phyloP scores from a whole-genome alignment of 2,113 vertebrate species.

The Myodes glareolus region DNA sequence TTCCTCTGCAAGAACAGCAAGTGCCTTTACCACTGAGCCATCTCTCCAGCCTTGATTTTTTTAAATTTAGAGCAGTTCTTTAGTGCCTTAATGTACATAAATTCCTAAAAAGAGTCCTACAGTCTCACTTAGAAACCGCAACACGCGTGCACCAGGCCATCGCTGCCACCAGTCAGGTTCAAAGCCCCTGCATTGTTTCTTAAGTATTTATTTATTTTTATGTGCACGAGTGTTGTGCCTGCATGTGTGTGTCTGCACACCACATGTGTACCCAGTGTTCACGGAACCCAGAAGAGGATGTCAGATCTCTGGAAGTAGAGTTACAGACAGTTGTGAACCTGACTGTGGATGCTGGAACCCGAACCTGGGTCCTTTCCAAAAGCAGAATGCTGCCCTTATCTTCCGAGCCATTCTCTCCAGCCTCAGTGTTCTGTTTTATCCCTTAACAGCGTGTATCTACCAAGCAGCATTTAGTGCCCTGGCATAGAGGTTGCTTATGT shows the following conservation, averaged over 20 bases:
- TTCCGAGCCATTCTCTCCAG: background rate
- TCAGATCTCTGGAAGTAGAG: background rate
- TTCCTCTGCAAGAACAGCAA: background rate
- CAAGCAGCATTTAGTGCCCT: background rate
- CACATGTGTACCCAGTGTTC: background rate
- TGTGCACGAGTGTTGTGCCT: background rate
- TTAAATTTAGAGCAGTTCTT: background rate
- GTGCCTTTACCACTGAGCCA: background rate
- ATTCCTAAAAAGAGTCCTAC: background rate
- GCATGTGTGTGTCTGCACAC: fast-evolving
- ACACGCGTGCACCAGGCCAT: background rate
- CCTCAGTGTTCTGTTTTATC: background rate
- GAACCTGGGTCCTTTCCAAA: background rate
- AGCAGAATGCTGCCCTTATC: background rate
- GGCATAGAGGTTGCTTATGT: too few relatives aligned
- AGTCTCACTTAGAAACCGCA: background rate
- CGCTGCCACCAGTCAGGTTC: background rate
- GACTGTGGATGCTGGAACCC: background rate
- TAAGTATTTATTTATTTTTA: background rate
- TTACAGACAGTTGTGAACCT: background rate
- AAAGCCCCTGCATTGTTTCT: background rate
- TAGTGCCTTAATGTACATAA: background rate
- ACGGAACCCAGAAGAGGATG: background rate
- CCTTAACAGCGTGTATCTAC: background rate
- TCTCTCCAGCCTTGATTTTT: background rate